Conservation (phyloP, 2,888 invertebrate species). For the Cosmopolites sordidus region DNA sequence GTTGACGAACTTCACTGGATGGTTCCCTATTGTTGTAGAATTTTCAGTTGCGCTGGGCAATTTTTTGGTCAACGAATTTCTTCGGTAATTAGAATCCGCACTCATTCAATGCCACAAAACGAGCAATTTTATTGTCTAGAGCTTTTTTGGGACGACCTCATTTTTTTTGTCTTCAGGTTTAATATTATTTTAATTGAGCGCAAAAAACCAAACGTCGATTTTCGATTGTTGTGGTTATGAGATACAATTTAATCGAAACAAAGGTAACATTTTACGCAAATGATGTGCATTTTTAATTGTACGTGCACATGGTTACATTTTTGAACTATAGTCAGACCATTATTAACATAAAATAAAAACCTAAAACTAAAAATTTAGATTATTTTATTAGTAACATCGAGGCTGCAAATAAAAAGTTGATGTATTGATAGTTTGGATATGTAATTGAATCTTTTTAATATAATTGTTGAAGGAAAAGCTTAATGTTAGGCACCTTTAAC, state of each 20-base stretch:
- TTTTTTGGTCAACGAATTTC: conserved; percentile 18
- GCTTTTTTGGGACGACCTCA: conserved; percentile 21
- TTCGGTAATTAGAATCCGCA: conserved; percentile 23
- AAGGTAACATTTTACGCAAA: background rate
- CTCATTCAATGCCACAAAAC: conserved; percentile 13
- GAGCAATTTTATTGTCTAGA: conserved; percentile 25
- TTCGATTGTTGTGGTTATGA: background rate
- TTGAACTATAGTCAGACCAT: too few relatives aligned
- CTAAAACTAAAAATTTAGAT: too few relatives aligned
- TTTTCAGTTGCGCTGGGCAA: conserved; percentile 13
- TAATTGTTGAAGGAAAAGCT: too few relatives aligned
- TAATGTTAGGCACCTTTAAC: too few relatives aligned
- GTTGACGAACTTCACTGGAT: conserved; percentile 24
- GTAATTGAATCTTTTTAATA: too few relatives aligned
- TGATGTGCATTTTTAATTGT: background rate
- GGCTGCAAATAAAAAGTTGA: too few relatives aligned
- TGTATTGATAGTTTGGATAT: too few relatives aligned
- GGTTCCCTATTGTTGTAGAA: conserved; percentile 6
- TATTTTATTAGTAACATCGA: too few relatives aligned
- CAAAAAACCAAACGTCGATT: background rate
- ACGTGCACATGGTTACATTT: too few relatives aligned
- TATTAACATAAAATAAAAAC: too few relatives aligned
- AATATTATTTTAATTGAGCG: conserved; percentile 1
- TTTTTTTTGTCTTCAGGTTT: background rate
- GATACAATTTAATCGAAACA: background rate